Evolutionary conservation across 2,888 invertebrate genomes (phyloP), one percentile per base, ranked within the genome.

Genomic region (Leptodirus hochenwartii): DNA sequence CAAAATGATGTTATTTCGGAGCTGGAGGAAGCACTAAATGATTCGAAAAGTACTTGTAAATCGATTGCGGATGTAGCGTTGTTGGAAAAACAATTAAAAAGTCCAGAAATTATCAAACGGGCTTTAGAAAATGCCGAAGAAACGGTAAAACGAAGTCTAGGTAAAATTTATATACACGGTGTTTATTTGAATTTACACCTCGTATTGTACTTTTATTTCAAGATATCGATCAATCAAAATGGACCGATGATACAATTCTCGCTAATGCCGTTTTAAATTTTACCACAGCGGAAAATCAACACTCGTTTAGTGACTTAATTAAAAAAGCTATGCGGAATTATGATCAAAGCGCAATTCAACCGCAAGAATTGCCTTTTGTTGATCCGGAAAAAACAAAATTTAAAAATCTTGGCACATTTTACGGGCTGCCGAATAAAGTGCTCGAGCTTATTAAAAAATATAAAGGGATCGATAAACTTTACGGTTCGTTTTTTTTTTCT

Each of bases 391-490:
- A 37, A 17, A 14, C 14, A 10, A 25, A 11, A 16, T 43, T 42
- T 35, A 30, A 29, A 16, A 36, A 41, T 17, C 31, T 45, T 15
- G 67, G 66, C 1, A 51, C 59, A 8, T 91, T 85, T 54, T 88
- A 78, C 62, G 88, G 82, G 0, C 57, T 91, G 22, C 82, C 90
- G 1, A 49, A 62, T 2, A 61, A 58, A 42, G 74, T 82, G 0
- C 69, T 72, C 48, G 58, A 63, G 8, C 54, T 90, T 38, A 69
- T 91, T 37, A 66, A 72, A 41, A 61, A 66, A 36, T 71, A 73
- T 41, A 76, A 82, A 48, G 79, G 79, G 38, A 88, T 91, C 36
- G 64, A 67, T 13, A 66, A 69, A 38, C 64, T 91, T 39, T 90
- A 90, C 64, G 78, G 85, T 85, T 51, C 57, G 59, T 58, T 14